These are phyloP conservation scores for Spodoptera litura DNA, from an alignment of 1,140 invertebrate genomes.

Conservation along the genomic window DNA sequence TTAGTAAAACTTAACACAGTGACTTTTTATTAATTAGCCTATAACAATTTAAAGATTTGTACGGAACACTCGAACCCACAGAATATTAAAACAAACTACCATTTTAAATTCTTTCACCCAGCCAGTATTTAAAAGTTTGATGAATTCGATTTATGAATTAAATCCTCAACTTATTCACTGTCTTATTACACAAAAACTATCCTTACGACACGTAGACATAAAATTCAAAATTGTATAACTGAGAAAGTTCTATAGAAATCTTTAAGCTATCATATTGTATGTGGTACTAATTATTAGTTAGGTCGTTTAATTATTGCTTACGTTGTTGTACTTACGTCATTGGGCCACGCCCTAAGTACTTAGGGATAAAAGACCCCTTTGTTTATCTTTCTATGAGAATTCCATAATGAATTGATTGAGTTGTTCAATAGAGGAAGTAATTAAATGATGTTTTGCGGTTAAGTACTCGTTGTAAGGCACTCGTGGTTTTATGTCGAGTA, in stretches of 20 bases:
- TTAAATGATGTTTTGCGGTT: conserved; percentile 69
- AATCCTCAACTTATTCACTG: neutral
- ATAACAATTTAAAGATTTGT: neutral
- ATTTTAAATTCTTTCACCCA: neutral
- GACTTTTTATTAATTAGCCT: too few relatives aligned
- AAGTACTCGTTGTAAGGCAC: neutral
- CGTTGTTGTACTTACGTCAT: conserved; percentile 67
- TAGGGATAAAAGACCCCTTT: conserved; percentile 73
- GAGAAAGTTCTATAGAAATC: conserved; percentile 20
- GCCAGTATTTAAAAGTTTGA: conserved; percentile 40
- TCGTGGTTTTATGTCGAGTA: conserved; percentile 18
- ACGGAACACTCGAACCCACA: conserved; percentile 7
- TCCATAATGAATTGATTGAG: conserved; percentile 73
- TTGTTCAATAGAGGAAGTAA: conserved; percentile 71
- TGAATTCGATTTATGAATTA: conserved; percentile 35
- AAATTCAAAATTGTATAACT: neutral
- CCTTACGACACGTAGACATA: neutral
- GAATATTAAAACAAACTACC: neutral
- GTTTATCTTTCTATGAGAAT: conserved; percentile 77
- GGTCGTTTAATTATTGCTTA: conserved; percentile 69
- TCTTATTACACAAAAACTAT: neutral
- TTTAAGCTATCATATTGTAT: conserved; percentile 48
- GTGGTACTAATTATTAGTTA: conserved; percentile 74
- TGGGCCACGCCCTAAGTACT: conserved; percentile 70
- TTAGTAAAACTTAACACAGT: too few relatives aligned